phyloP scores from a whole-genome alignment of 2,797 vertebrate genomes.

The Alectoris magna region DNA sequence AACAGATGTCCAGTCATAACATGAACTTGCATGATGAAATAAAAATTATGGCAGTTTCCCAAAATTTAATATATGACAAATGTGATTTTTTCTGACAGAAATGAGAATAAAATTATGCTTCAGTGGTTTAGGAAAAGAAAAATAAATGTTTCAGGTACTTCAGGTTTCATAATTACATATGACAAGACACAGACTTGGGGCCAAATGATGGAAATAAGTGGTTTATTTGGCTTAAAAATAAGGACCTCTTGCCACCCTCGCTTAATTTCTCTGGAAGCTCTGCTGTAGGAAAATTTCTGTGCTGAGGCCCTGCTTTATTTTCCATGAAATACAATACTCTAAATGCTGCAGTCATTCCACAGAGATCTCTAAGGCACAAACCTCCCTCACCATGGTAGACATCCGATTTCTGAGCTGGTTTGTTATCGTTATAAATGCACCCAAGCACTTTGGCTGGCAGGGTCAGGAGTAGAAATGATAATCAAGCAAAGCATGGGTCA shows the following conservation, averaged over 20 bases:
- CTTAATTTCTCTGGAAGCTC: neutral
- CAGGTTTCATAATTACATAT: neutral
- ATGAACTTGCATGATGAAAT: conserved; percentile 32
- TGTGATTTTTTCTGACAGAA: conserved; percentile 23
- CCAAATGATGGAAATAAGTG: neutral
- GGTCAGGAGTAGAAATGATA: conserved; percentile 13
- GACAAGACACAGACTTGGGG: neutral
- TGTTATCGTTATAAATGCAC: neutral
- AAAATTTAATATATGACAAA: neutral
- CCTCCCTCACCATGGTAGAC: neutral
- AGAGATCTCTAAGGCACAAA: neutral
- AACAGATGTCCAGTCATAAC: conserved; percentile 4
- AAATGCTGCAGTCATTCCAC: neutral
- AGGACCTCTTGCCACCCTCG: neutral
- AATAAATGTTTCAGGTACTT: neutral
- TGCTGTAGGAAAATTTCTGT: neutral
- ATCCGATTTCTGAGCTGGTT: conserved; percentile 6
- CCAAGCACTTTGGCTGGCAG: conserved; percentile 1
- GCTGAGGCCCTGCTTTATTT: neutral
- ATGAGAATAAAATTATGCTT: neutral
- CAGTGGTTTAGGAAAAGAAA: neutral
- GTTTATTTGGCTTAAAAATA: neutral
- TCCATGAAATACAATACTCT: neutral
- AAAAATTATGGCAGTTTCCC: conserved; percentile 27
- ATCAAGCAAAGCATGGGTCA: neutral